Evolutionary conservation across 2,888 invertebrate genomes (phyloP), one percentile per base, ranked within the genome.

Genomic region (Philonicus albiceps): DNA sequence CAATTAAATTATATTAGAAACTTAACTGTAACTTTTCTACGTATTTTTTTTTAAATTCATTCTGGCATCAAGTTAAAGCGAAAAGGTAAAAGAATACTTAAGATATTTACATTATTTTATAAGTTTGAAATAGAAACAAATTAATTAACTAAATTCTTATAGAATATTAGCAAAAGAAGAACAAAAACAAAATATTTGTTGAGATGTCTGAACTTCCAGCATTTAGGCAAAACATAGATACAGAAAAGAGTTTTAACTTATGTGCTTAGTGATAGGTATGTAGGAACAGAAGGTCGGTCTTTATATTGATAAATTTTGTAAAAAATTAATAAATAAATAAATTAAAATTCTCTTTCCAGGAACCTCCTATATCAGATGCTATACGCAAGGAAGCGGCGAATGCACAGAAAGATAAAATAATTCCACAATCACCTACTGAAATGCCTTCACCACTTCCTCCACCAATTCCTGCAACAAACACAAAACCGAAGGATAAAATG

Each of bases 401-500:
- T 78, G 43, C 53, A 31, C 86, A 81, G 73, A 87, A 86, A 30
- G 87, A 88, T 7, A 87, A 87, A 87, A 87, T 88, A 43, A 40
- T 88, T 81, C 86, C 87, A 27, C 84, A 13, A 37, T 37, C 84
- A n/a, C 1, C 86, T 43, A 31, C 87, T 30, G 81, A 81, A 55
- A 37, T 81, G 55, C 64, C 81, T 19, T 81, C 81, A 81, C 34
- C 55, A 81, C 81, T 81, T 81, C 81, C 81, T 11, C 81, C 81
- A 31, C 81, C 81, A n/a, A 55, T 81, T 34, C 34, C 81, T n/a
- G 37, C 81, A 34, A 81, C 31, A 55, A 64, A 31, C 19, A 13
- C 40, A 22, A 84, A 84, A 13, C 43, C 40, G 16, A 84, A 84
- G 73, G 84, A 90, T 89, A 91, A 91, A 89, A 90, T 89, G 90